phyloP scores from a whole-genome alignment of 2,888 invertebrate species.

The Epinotia nisella region DNA sequence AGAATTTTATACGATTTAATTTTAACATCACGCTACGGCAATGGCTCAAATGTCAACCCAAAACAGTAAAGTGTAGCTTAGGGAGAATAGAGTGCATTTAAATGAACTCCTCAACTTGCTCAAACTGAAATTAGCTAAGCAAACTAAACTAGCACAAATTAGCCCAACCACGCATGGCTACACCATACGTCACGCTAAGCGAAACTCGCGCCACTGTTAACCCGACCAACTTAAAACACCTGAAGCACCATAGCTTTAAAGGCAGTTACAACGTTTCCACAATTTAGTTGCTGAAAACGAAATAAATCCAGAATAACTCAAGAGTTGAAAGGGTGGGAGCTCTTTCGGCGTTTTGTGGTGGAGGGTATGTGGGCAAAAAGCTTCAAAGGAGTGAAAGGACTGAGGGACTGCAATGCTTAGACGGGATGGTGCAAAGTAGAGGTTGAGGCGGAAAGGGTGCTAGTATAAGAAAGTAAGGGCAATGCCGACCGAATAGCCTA shows the following conservation, averaged over 20 bases:
- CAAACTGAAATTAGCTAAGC: slow-evolving; percentile 21
- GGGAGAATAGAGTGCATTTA: not conserved
- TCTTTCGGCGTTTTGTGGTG: slow-evolving; percentile 9
- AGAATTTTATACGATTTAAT: too few species aligned
- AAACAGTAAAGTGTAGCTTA: not conserved
- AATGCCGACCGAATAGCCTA: too few species aligned
- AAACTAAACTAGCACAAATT: slow-evolving; percentile 29
- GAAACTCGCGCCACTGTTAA: slow-evolving; percentile 10
- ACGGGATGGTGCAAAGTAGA: not conserved
- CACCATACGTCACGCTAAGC: slow-evolving; percentile 34
- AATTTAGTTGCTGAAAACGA: not conserved
- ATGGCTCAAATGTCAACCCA: not conserved
- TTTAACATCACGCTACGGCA: not conserved
- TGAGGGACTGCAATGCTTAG: slow-evolving; percentile 13
- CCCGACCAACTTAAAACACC: not conserved
- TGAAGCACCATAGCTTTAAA: not conserved
- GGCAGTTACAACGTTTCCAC: slow-evolving; percentile 4
- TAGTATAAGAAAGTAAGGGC: not conserved
- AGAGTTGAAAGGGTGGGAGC: not conserved
- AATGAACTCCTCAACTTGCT: slow-evolving; percentile 2
- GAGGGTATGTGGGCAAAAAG: slow-evolving; percentile 16
- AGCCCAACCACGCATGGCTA: slow-evolving; percentile 26
- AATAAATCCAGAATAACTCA: slow-evolving; percentile 18
- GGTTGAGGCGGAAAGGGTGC: not conserved
- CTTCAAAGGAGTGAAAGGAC: slow-evolving; percentile 36